These are phyloP conservation scores for Ictalurus punctatus DNA, from an alignment of 2,113 vertebrate genomes.

Conservation along the genomic window DNA sequence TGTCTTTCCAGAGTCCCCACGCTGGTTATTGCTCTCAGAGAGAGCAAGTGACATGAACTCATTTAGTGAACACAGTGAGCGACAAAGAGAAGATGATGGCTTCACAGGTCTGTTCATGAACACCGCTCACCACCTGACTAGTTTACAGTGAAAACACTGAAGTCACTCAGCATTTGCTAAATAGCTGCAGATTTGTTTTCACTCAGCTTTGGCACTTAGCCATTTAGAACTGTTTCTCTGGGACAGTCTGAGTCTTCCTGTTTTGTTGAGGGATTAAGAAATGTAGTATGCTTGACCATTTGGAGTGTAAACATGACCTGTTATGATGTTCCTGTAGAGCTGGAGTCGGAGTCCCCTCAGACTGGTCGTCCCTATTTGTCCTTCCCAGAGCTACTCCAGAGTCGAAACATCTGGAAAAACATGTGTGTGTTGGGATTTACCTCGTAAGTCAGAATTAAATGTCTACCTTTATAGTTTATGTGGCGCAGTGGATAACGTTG, in stretches of 20 bases:
- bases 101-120: slow-evolving; percentile 67
- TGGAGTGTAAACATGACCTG: not conserved
- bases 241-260: not conserved
- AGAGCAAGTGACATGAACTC: slow-evolving; percentile 76
- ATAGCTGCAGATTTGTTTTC: not conserved
- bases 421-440: slow-evolving; percentile 87
- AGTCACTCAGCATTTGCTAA: not conserved
- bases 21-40: slow-evolving; percentile 83
- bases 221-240: not conserved
- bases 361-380: slow-evolving; percentile 72
- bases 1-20: slow-evolving; percentile 83
- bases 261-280: not conserved
- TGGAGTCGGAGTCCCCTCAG: slow-evolving; percentile 74
- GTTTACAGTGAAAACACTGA: not conserved
- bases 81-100: slow-evolving; percentile 78
- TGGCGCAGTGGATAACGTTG: not conserved
- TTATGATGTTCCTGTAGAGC: slow-evolving; percentile 67
- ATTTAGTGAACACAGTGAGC: slow-evolving; percentile 78
- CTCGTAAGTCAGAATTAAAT: slow-evolving; percentile 75
- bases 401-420: slow-evolving; percentile 91
- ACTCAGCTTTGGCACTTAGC: not conserved
- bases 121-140: not conserved
- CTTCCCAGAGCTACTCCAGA: slow-evolving; percentile 78
- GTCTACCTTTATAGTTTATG: not conserved
- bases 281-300: not conserved